Evolutionary conservation across 37 sponge, comb jelly and placozoan genomes (phyloP).

Genomic region (Crambe crambe): DNA sequence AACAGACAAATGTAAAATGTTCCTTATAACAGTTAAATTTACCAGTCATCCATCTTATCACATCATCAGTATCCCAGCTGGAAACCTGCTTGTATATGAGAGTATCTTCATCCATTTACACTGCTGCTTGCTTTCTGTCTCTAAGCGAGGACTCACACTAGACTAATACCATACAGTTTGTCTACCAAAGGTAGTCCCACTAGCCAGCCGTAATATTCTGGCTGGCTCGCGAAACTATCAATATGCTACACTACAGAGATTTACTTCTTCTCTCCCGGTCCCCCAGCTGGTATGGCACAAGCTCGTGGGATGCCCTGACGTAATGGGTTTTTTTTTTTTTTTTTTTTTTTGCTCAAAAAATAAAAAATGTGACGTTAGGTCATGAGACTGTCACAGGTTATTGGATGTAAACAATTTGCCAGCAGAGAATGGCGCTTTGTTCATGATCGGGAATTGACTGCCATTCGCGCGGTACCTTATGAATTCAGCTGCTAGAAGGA

Average conservation of each 20-base stretch:
- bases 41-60: conserved; percentile 62
- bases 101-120: background rate
- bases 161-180: too few relatives aligned
- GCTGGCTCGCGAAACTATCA: too few relatives aligned
- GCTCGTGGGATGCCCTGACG: background rate
- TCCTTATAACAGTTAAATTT: background rate
- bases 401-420: background rate
- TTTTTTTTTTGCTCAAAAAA: too few relatives aligned
- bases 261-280: too few relatives aligned
- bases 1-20: background rate
- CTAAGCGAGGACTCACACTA: too few relatives aligned
- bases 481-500: too few relatives aligned
- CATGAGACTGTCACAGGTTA: background rate
- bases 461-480: too few relatives aligned
- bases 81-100: conserved; percentile 43
- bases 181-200: too few relatives aligned
- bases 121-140: too few relatives aligned
- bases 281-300: too few relatives aligned
- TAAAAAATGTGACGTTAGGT: background rate
- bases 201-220: too few relatives aligned
- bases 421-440: background rate
- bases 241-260: too few relatives aligned
- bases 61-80: conserved; percentile 56
- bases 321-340: background rate
- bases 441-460: background rate